Evolutionary conservation across 2,113 vertebrate species (phyloP).

Genomic region (Columba livia): DNA sequence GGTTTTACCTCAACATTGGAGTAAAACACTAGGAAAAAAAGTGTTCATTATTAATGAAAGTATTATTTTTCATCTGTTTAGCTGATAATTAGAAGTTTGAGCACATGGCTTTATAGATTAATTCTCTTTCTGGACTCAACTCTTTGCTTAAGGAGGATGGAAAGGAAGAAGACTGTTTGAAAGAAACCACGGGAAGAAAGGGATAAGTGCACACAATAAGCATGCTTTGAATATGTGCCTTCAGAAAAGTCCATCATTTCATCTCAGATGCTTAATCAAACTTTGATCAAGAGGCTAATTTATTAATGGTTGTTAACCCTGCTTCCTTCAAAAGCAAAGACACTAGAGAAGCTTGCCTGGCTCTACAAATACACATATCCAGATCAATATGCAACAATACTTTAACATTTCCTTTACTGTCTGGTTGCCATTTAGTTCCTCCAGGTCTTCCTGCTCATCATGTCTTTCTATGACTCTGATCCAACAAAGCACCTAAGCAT

Average conservation of each 20-base stretch:
- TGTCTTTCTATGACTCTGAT: background rate
- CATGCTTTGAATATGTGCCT: slow-evolving; percentile 25
- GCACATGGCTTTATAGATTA: background rate
- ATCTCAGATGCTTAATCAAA: slow-evolving; percentile 1
- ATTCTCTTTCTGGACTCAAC: background rate
- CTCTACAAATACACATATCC: background rate
- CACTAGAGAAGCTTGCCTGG: background rate
- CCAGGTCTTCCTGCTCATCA: background rate
- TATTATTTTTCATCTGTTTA: background rate
- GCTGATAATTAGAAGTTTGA: background rate
- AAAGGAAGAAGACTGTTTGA: slow-evolving; percentile 10
- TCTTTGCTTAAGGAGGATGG: slow-evolving; percentile 11
- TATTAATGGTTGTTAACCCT: background rate
- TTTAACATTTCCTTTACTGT: background rate
- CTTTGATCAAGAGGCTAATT: slow-evolving; percentile 26
- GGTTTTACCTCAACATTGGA: background rate
- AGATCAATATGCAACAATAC: background rate
- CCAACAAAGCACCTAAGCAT: background rate
- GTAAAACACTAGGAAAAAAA: background rate
- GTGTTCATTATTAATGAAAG: background rate
- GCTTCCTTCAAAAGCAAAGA: background rate
- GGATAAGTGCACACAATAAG: background rate
- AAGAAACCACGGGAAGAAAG: slow-evolving; percentile 4
- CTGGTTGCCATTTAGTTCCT: background rate
- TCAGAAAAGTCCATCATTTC: slow-evolving; percentile 13